Percentiles rank a stretch among this genome's conserved stretches.
Evolutionary conservation across 2,888 invertebrate species (phyloP).

Genomic region (Phasia obesa): DNA sequence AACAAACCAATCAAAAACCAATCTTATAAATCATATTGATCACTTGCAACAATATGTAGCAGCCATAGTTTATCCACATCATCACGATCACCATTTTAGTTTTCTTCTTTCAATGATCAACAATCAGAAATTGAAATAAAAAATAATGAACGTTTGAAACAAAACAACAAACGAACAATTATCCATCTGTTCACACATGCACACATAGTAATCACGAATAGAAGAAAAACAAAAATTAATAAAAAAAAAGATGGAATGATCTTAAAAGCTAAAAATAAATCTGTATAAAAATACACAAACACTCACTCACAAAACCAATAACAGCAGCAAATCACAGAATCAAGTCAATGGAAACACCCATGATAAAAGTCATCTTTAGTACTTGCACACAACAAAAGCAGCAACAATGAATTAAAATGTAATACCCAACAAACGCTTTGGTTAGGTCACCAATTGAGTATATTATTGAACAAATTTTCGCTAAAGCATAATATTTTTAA

Average conservation of each 20-base stretch:
- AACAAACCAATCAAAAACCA: no score
- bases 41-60: background rate
- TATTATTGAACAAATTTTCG: no score
- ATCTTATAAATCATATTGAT: background rate
- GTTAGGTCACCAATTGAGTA: no score
- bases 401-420: no score
- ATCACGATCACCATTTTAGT: conserved; percentile 24
- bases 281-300: conserved; percentile 2
- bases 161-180: conserved; percentile 26
- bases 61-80: conserved; percentile 19
- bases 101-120: conserved; percentile 25
- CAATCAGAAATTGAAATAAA: conserved; percentile 26
- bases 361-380: conserved; percentile 57
- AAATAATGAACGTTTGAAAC: conserved; percentile 30
- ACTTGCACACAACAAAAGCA: background rate
- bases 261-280: conserved; percentile 66
- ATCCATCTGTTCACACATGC: conserved; percentile 15
- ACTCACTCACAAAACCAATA: conserved; percentile 13
- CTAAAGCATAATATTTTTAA: no score
- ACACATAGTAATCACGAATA: background rate
- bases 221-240: conserved; percentile 6
- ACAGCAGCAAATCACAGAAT: conserved; percentile 53
- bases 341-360: conserved; percentile 59
- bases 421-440: background rate
- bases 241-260: conserved; percentile 65